Evolutionary conservation across 2,888 invertebrate species (phyloP).

Genomic region (Heteropelma amictum): DNA sequence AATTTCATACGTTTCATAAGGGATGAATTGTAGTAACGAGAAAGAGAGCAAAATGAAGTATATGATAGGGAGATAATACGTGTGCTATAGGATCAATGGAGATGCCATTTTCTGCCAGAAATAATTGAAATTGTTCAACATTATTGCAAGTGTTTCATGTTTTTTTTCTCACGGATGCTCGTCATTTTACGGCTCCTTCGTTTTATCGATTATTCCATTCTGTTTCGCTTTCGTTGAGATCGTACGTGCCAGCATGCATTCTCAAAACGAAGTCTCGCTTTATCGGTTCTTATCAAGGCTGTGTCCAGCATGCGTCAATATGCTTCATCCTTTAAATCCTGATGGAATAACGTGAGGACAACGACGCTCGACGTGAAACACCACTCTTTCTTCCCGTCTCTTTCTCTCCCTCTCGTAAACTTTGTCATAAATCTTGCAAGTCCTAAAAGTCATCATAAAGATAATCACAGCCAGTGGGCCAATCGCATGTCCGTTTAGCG

Average conservation of each 20-base stretch:
- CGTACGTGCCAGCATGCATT: no score
- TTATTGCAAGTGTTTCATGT: no score
- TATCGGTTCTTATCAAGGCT: no score
- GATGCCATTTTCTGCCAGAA: no score
- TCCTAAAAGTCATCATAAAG: slow-evolving; percentile 63
- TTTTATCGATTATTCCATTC: no score
- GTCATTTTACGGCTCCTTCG: no score
- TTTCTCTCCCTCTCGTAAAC: slow-evolving; percentile 16
- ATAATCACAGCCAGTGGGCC: slow-evolving; percentile 68
- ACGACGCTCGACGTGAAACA: slow-evolving; percentile 19
- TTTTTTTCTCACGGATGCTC: no score
- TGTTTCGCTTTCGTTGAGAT: no score
- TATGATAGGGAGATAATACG: background rate
- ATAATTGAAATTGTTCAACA: background rate
- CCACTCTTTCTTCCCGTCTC: background rate
- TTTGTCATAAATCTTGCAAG: slow-evolving; percentile 56
- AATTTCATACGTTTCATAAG: slow-evolving; percentile 49
- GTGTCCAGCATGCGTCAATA: no score
- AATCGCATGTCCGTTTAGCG: slow-evolving; percentile 68
- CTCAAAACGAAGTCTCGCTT: no score
- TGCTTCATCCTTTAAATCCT: background rate
- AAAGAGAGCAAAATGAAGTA: background rate
- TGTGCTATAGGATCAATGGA: slow-evolving; percentile 4
- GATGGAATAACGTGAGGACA: slow-evolving; percentile 3
- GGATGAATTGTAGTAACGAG: slow-evolving; percentile 40